These are phyloP conservation scores for Acanthurus leucopareius DNA, from an alignment of 2,797 vertebrate genomes.

Conservation along the genomic window DNA sequence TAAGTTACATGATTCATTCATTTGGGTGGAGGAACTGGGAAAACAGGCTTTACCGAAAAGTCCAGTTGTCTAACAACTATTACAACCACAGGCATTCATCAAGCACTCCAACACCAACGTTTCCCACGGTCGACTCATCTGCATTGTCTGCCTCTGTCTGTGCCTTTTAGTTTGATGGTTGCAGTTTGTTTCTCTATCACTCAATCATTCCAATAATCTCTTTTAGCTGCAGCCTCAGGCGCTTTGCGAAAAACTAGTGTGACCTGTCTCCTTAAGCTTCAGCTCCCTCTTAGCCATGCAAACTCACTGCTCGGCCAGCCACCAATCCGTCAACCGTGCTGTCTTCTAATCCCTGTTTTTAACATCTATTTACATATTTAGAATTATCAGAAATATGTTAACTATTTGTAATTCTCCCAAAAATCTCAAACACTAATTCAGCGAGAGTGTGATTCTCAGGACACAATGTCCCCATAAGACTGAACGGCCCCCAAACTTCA, in stretches of 20 bases:
- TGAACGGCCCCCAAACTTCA: background rate
- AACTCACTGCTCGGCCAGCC: background rate
- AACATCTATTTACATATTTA: background rate
- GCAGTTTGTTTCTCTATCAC: constrained; percentile 34
- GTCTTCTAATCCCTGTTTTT: background rate
- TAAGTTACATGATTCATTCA: constrained; percentile 45
- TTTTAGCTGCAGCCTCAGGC: constrained; percentile 22
- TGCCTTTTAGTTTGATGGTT: constrained; percentile 33
- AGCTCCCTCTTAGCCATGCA: background rate
- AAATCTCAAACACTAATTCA: background rate
- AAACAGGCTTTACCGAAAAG: constrained; percentile 70
- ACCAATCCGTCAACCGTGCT: background rate
- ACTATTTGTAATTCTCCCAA: background rate
- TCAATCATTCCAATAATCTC: constrained; percentile 36
- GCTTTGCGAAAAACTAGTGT: constrained; percentile 29
- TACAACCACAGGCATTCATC: constrained; percentile 60
- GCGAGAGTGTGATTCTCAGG: background rate
- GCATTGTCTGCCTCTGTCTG: constrained; percentile 28
- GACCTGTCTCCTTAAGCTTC: constrained; percentile 16
- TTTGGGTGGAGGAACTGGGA: constrained; percentile 68
- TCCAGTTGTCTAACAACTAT: constrained; percentile 41
- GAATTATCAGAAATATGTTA: background rate
- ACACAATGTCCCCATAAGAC: background rate
- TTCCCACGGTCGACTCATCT: constrained; percentile 64
- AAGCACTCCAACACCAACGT: constrained; percentile 10